Evolutionary conservation across 1,140 invertebrate genomes (phyloP), one percentile per base, ranked within the genome.

Genomic region (Lutraria rhynchaena): DNA sequence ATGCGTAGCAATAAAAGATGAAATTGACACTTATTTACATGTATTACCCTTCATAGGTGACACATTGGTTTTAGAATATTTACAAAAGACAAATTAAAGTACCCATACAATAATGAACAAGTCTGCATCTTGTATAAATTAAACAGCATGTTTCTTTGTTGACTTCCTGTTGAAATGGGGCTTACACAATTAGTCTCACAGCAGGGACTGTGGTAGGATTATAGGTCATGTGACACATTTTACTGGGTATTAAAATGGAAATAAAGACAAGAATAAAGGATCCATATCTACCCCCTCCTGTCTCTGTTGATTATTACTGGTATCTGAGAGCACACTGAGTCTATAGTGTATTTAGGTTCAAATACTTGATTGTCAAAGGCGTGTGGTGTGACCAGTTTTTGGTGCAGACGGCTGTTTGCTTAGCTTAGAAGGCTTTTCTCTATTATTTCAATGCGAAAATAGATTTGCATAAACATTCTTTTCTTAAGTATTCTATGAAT

Each of bases 21-120:
- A 67, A 67, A 67, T 31, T 49, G 63, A 67, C 63, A 67, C 63
- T 41, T 67, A 41, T 67, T 67, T 67, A 46, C 63, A 67, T 67
- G 44, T 67, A 67, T 67, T 29, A 46, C 44, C 49, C 49, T 46
- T 67, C 63, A 27, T 29, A 67, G 27, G 27, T 67, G 63, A 67
- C 63, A 67, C 63, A 46, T 67, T 49, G 27, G 29, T 22, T 29
- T 67, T 67, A 49, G 41, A 67, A 49, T 67, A 49, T 67, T 67
- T 67, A 67, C 63, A 67, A 67, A 67, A 67, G 63, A 49, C 27
- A 27, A 46, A 67, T 67, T 51, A 49, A 49, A 27, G 49, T 46
- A 46, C 22, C 15, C 63, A 37, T 19, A 46, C 44, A 49, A 67
- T 22, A 22, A 49, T 67, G 27, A 49, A 49, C 27, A 67, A 49